These are phyloP conservation scores for Echeneis naucrates DNA, from an alignment of 2,797 vertebrate genomes.

Conservation along the genomic window DNA sequence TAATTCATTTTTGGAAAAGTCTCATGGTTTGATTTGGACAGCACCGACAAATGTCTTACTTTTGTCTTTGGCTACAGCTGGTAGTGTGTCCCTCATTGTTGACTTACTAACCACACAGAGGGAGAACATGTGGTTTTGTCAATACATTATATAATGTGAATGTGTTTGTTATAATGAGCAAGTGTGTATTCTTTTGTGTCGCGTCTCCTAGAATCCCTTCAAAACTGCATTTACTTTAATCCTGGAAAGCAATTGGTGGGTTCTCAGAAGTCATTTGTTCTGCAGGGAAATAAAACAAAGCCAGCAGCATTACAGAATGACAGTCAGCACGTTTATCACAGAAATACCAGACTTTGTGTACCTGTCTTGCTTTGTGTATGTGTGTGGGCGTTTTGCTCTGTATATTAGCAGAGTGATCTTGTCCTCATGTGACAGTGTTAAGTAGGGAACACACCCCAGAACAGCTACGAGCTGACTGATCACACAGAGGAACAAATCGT, in stretches of 20 bases:
- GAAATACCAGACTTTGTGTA: slow-evolving; percentile 10
- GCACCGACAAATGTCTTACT: not conserved
- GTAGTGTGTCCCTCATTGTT: not conserved
- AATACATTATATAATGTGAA: slow-evolving; percentile 9
- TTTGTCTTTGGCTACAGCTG: not conserved
- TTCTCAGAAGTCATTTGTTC: slow-evolving; percentile 71
- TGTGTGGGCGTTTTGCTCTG: slow-evolving; percentile 1
- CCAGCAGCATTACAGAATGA: slow-evolving; percentile 19
- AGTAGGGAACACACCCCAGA: not conserved
- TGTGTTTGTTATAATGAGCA: slow-evolving; percentile 17
- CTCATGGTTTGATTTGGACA: not conserved
- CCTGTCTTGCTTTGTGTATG: not conserved
- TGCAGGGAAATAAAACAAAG: slow-evolving; percentile 67
- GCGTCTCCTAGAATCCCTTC: slow-evolving; percentile 30
- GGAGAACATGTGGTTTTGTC: slow-evolving; percentile 6
- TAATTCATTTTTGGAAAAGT: not conserved
- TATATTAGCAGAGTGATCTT: slow-evolving; percentile 1
- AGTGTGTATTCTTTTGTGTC: slow-evolving; percentile 30
- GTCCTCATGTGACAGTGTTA: not conserved
- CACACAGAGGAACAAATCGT: not conserved
- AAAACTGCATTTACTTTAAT: slow-evolving; percentile 75
- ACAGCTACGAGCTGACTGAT: slow-evolving; percentile 5
- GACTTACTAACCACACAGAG: not conserved
- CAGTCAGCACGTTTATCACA: slow-evolving; percentile 16
- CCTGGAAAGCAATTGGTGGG: slow-evolving; percentile 60